phyloP scores from a whole-genome alignment of 1,140 invertebrate species.

The Drosophila kikkawai region DNA sequence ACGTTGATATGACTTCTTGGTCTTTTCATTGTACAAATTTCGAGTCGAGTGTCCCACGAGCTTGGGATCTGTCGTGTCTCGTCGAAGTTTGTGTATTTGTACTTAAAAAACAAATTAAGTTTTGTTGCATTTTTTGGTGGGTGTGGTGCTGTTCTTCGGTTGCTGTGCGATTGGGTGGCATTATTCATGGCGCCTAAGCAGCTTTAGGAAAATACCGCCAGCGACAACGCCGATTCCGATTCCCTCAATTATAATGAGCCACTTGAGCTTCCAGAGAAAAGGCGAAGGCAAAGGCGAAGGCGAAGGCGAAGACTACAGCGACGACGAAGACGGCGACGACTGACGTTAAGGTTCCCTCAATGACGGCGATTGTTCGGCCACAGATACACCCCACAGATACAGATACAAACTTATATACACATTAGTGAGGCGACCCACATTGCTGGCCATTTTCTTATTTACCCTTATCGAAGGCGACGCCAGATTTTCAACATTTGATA shows the following conservation, averaged over 20 bases:
- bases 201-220: conserved; percentile 42
- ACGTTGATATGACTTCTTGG: conserved; percentile 28
- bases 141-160: conserved; percentile 14
- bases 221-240: conserved; percentile 7
- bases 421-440: conserved; percentile 49
- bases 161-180: conserved; percentile 22
- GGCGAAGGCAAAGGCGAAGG: conserved; percentile 9
- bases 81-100: conserved; percentile 1
- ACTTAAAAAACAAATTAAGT: not conserved
- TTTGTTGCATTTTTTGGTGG: conserved; percentile 11
- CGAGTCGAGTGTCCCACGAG: conserved; percentile 21
- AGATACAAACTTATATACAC: conserved; percentile 15
- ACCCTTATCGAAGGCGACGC: conserved; percentile 68
- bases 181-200: conserved; percentile 57
- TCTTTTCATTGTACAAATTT: conserved; percentile 25
- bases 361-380: conserved; percentile 63
- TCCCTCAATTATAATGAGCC: conserved; percentile 60
- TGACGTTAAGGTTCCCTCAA: conserved; percentile 43
- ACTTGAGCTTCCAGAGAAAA: conserved; percentile 61
- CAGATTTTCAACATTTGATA: conserved; percentile 75
- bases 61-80: conserved; percentile 24
- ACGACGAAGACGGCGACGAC: conserved; percentile 16
- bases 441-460: conserved; percentile 74
- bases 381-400: conserved; percentile 33
- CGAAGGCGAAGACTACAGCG: not conserved